Base-by-base conservation (phyloP, 2,888 invertebrate species). In the Tuta absoluta region DNA sequence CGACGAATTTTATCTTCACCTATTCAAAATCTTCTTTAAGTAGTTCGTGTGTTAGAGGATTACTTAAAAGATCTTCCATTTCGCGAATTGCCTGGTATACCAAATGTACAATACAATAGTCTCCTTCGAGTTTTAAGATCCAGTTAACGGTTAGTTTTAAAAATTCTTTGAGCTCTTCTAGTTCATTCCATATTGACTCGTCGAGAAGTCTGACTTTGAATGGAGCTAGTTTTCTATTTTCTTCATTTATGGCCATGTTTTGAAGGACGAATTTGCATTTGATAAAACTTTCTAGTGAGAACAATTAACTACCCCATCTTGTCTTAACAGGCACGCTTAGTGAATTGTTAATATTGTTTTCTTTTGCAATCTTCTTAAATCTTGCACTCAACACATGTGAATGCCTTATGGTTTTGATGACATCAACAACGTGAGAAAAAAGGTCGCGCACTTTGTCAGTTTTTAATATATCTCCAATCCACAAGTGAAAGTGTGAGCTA, bases 51-150 rank as follows among this genome's bases (percentile, higher is more conserved):
- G 45, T 45, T 1, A 45, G 45, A n/a, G 45, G 45, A n/a, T 45
- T 45, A 7, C 45, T n/a, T 45, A 45, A 45, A 45, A 45, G n/a
- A n/a, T 45, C 45, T 45, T n/a, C 45, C 7, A 45, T 45, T 45
- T 45, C 45, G 45, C n/a, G n/a, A 5, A 45, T n/a, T n/a, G 45
- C 14, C 17, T 45, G 45, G 45, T 45, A 7, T 45, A 45, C 45
- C n/a, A 45, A 45, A 45, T 45, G 45, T 17, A 45, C 45, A n/a
- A 45, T n/a, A n/a, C 45, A 45, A 45, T 45, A 45, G n/a, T 45
- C 45, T n/a, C 45, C 45, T 45, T 45, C 45, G 3, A 45, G 45
- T n/a, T n/a, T n/a, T 5, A 45, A n/a, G 7, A 45, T 45, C 45
- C 45, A 45, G n/a, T 45, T 8, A 17, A 45, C 45, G 4, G 45